phyloP scores from a whole-genome alignment of 2,113 vertebrate genomes.

The Atractosteus spatula region DNA sequence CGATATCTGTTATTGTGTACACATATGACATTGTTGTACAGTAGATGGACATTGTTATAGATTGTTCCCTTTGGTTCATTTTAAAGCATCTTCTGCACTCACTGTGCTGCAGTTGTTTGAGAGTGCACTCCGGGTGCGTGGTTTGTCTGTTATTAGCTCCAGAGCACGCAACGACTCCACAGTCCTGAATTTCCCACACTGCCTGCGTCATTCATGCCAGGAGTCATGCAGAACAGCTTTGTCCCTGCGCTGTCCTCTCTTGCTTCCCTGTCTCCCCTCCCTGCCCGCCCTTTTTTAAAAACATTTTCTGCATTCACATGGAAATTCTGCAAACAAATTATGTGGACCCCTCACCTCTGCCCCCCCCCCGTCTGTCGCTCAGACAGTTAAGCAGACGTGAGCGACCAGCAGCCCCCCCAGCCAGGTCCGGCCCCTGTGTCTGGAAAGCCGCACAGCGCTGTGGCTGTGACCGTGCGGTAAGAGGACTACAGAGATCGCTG shows the following conservation, averaged over 20 bases:
- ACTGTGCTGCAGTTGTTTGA: no score
- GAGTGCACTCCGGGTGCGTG: no score
- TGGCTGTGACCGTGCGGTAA: not conserved
- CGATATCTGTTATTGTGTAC: no score
- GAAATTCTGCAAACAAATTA: slow-evolving; percentile 54
- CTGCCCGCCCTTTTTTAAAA: not conserved
- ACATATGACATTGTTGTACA: no score
- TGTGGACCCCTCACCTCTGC: slow-evolving; percentile 56
- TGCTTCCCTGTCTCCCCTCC: not conserved
- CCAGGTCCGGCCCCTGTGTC: slow-evolving; percentile 50
- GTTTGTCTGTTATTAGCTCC: no score
- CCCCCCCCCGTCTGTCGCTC: not conserved
- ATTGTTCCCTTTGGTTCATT: no score
- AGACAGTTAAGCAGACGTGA: slow-evolving; percentile 22
- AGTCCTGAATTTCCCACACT: slow-evolving; percentile 57
- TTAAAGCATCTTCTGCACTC: no score
- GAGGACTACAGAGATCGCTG: slow-evolving; percentile 12
- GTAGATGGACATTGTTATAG: no score
- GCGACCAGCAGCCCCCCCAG: slow-evolving; percentile 34
- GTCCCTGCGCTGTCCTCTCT: slow-evolving; percentile 4
- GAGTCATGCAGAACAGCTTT: slow-evolving; percentile 6
- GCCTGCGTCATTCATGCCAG: slow-evolving; percentile 42
- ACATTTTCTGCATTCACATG: slow-evolving; percentile 49
- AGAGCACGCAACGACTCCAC: no score
- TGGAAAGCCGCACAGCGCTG: not conserved